Evolutionary conservation across 2,888 invertebrate species (phyloP), one percentile per base, ranked within the genome.

Genomic region (Acrocyrtus sp.): DNA sequence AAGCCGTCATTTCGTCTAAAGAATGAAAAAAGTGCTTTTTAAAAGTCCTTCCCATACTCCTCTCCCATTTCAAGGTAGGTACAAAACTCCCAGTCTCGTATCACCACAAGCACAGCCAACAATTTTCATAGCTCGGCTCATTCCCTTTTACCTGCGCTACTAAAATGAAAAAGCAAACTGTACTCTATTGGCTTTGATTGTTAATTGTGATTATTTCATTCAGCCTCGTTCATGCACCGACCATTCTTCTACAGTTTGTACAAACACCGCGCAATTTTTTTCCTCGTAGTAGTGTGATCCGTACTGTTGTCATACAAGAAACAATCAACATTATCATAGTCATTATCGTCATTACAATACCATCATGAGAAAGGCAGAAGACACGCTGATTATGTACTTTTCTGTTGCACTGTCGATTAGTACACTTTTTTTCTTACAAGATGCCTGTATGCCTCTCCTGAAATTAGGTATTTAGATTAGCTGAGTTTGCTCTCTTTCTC

Each of bases 241-340:
- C n/a, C n/a, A n/a, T n/a, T n/a, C n/a, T n/a, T n/a, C n/a, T n/a
- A n/a, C 26, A 50, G 62, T 50, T 43, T 53, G 39, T 53, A 34
- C 41, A 53, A 39, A 39, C 24, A 17, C 22, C 12, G n/a, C 26
- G 26, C 43, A 6, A 41, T 10, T 51, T 51, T 56, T 26, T 1
- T 58, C 45, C 26, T 2, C 45, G n/a, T 24, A 19, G 6, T 17
- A 26, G 8, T 6, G n/a, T 53, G n/a, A 5, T 29, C 22, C 15
- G 41, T n/a, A n/a, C 12, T 56, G 50, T 58, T 60, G 68, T 70
- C 58, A 63, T 57, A 51, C 70, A 70, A 70, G 62, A 70, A 63
- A 63, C 63, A 70, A 70, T 70, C 61, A 53, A 34, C 47, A 48
- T 62, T 57, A 62, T 70, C 62, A 70, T 60, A 26, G 34, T 70